These are phyloP conservation scores for Sinocyclocheilus anophthalmus DNA, from an alignment of 2,113 vertebrate species.

Conservation along the genomic window DNA sequence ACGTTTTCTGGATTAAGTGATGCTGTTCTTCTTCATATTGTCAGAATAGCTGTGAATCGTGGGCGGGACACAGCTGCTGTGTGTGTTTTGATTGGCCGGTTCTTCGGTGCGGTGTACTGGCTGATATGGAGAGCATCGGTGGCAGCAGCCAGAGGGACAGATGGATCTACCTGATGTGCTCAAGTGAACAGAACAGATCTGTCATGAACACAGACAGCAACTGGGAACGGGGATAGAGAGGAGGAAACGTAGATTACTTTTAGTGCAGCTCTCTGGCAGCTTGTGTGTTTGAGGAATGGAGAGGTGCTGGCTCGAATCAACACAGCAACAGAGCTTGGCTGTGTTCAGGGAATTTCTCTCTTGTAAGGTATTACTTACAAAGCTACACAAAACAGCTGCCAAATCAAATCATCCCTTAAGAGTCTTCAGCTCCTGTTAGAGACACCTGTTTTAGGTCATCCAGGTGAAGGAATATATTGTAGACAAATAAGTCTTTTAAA, in stretches of 20 bases:
- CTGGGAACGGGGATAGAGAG: conserved; percentile 24
- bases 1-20: too few species aligned
- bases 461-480: not conserved
- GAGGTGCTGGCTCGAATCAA: too few species aligned
- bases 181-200: not conserved
- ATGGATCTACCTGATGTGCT: conserved; percentile 50
- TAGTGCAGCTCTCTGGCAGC: conserved; percentile 50
- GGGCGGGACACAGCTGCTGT: not conserved
- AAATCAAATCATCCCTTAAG: conserved; percentile 21
- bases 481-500: too few species aligned
- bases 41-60: too few species aligned
- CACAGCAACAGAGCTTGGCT: conserved; percentile 20
- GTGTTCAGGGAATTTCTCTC: conserved; percentile 35
- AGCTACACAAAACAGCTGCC: conserved; percentile 39
- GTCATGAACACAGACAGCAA: conserved; percentile 27
- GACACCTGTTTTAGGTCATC: conserved; percentile 5
- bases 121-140: too few species aligned
- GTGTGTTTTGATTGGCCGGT: conserved; percentile 42
- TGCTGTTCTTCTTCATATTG: too few species aligned
- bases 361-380: conserved; percentile 45
- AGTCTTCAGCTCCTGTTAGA: not conserved
- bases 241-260: conserved; percentile 25
- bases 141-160: not conserved
- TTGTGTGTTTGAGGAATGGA: conserved; percentile 17
- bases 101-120: not conserved